These are phyloP conservation scores for Clarias laeviceps DNA, from an alignment of 2,797 vertebrate genomes.

Conservation along the genomic window DNA sequence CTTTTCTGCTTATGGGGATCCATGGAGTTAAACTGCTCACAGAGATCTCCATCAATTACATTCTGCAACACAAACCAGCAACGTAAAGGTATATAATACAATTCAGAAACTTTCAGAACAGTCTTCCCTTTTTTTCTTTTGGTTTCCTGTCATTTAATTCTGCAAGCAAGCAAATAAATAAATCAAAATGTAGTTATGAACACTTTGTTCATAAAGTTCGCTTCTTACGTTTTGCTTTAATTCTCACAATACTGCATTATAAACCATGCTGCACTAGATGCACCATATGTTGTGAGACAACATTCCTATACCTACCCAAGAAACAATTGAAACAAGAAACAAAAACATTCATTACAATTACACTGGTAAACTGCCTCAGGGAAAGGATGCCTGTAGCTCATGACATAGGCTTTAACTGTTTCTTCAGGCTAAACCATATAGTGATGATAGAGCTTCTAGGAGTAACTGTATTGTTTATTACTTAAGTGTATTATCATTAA, in stretches of 20 bases:
- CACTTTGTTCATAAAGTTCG: background rate
- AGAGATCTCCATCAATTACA: slow-evolving; percentile 97
- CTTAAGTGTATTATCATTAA: too few species aligned
- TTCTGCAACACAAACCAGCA: slow-evolving; percentile 75
- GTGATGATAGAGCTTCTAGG: background rate
- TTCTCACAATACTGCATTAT: background rate
- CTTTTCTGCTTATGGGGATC: slow-evolving; percentile 98
- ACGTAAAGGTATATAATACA: background rate
- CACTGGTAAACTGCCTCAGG: background rate
- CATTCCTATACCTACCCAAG: background rate
- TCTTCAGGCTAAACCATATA: background rate
- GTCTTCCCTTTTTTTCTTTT: background rate
- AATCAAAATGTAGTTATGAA: background rate
- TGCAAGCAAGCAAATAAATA: background rate
- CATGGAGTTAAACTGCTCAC: slow-evolving; percentile 99
- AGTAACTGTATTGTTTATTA: background rate
- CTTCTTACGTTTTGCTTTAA: too few species aligned
- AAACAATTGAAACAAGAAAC: background rate
- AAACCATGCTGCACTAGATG: background rate
- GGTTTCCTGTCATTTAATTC: background rate
- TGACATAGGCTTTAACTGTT: background rate
- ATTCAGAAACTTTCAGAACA: background rate
- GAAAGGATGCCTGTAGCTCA: background rate
- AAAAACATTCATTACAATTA: background rate
- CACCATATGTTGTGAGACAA: background rate